These are phyloP conservation scores for Pseudococcus longispinus DNA, from an alignment of 2,888 invertebrate genomes.

Conservation along the genomic window DNA sequence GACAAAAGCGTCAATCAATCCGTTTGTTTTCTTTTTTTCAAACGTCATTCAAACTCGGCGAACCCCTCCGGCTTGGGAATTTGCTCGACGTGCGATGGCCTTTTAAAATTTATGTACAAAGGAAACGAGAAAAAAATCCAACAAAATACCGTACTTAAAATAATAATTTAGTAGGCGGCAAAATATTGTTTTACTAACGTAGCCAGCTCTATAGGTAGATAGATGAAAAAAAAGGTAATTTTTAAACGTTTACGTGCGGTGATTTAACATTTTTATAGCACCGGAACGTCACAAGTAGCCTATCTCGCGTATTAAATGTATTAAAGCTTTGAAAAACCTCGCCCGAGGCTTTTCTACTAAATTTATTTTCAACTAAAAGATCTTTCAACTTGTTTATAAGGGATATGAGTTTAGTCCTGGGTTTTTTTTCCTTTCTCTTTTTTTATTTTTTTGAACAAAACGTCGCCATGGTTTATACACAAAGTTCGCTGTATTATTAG, in stretches of 20 bases:
- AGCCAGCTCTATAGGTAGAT: neutral
- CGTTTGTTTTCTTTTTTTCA: neutral
- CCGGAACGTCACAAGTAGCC: neutral
- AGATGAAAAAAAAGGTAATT: constrained; percentile 25
- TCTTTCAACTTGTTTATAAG: constrained; percentile 5
- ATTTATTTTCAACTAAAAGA: constrained; percentile 25
- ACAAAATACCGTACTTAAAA: constrained; percentile 12
- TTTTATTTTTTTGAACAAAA: neutral
- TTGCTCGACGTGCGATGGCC: neutral
- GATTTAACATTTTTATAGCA: constrained; percentile 39
- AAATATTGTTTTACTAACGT: constrained; percentile 17
- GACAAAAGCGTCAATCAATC: neutral
- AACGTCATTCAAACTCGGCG: neutral
- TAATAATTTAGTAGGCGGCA: constrained; percentile 44
- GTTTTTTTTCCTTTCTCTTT: neutral
- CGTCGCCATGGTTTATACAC: neutral
- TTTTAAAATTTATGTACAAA: neutral
- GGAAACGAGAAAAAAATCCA: neutral
- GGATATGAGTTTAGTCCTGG: neutral
- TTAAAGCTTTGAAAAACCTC: constrained; percentile 31
- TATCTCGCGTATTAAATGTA: constrained; percentile 29
- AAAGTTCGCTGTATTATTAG: neutral
- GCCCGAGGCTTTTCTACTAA: neutral
- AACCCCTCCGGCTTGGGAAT: neutral
- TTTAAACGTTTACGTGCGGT: constrained; percentile 33